Percentiles rank a stretch among this genome's conserved stretches.
phyloP scores from a whole-genome alignment of 2,797 vertebrate genomes.

The Spheniscus humboldti region DNA sequence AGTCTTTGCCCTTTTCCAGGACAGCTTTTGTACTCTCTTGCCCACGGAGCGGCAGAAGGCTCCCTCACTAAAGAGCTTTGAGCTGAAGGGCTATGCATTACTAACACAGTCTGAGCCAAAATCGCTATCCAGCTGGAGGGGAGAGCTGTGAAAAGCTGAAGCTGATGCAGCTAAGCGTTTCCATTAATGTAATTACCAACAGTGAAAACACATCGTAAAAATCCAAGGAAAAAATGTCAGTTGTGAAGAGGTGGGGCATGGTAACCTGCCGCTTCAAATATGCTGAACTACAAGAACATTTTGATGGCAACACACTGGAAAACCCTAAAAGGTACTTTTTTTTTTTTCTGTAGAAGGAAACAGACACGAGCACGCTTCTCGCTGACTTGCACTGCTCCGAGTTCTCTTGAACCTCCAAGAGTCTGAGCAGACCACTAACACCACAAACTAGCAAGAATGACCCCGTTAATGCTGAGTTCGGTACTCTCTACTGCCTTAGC shows the following conservation, averaged over 20 bases:
- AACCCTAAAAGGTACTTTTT: not conserved
- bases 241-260: not conserved
- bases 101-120: not conserved
- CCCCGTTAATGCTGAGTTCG: not conserved
- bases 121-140: not conserved
- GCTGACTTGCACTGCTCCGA: not conserved
- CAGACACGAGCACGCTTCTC: accelerated
- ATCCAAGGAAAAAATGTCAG: not conserved
- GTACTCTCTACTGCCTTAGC: not conserved
- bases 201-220: not conserved
- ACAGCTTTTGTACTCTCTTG: not conserved
- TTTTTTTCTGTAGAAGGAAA: not conserved
- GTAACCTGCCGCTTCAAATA: not conserved
- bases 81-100: not conserved
- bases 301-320: not conserved
- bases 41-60: not conserved
- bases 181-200: not conserved
- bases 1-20: not conserved
- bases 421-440: not conserved
- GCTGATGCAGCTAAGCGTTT: not conserved
- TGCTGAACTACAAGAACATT: not conserved
- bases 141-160: not conserved
- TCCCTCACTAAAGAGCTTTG: not conserved
- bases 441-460: accelerated
- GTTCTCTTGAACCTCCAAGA: not conserved